Percentiles rank a stretch among this genome's conserved stretches.
Evolutionary conservation across 2,888 invertebrate species (phyloP).

Genomic region (Oxytorus armatus): DNA sequence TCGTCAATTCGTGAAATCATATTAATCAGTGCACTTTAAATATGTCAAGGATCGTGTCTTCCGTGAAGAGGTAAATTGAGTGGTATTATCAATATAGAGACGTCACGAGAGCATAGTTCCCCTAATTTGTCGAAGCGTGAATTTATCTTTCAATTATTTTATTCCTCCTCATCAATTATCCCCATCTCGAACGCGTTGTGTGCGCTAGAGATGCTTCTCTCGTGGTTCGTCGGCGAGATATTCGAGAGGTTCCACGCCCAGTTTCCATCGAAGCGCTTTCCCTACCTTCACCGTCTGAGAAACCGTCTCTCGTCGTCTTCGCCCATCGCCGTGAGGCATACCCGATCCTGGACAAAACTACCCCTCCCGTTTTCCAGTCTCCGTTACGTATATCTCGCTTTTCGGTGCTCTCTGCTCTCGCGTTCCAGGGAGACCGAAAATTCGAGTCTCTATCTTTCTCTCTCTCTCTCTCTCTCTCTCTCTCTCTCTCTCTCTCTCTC

Average conservation of each 20-base stretch:
- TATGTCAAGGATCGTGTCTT: slow-evolving; percentile 16
- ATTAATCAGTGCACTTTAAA: slow-evolving; percentile 23
- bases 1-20: not conserved
- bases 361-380: slow-evolving; percentile 42
- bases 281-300: slow-evolving; percentile 57
- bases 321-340: slow-evolving; percentile 54
- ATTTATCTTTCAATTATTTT: slow-evolving; percentile 81
- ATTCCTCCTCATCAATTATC: slow-evolving; percentile 82
- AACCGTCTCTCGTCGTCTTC: slow-evolving; percentile 58
- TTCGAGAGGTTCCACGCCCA: slow-evolving; percentile 64
- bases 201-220: slow-evolving; percentile 68
- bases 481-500: slow-evolving; percentile 71
- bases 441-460: slow-evolving; percentile 64
- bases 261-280: slow-evolving; percentile 52
- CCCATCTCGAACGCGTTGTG: slow-evolving; percentile 63
- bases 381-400: slow-evolving; percentile 51
- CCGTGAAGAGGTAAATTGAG: slow-evolving; percentile 62
- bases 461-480: slow-evolving; percentile 65
- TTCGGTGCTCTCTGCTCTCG: slow-evolving; percentile 53
- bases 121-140: slow-evolving; percentile 75
- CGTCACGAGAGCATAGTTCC: slow-evolving; percentile 37
- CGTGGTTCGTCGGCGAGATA: slow-evolving; percentile 58
- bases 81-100: slow-evolving; percentile 63
- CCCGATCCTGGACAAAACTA: slow-evolving; percentile 59
- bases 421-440: slow-evolving; percentile 48